These are phyloP conservation scores for Belgica antarctica DNA, from an alignment of 2,888 invertebrate species.

Conservation along the genomic window DNA sequence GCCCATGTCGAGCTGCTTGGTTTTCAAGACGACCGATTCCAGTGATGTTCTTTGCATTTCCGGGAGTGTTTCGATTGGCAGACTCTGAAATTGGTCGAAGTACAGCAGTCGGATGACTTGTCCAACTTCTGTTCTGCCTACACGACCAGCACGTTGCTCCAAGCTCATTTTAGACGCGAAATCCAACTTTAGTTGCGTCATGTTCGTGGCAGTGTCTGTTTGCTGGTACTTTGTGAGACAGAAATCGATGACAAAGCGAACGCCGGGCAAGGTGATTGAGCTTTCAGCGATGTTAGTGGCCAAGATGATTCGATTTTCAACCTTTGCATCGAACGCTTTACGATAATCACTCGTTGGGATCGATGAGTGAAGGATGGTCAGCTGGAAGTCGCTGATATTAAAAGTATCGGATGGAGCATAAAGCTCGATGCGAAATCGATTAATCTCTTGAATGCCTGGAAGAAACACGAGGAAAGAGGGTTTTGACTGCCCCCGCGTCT, in stretches of 20 bases:
- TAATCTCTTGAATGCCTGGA: slow-evolving; percentile 84
- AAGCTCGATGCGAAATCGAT: slow-evolving; percentile 56
- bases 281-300: slow-evolving; percentile 92
- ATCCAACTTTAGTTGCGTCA: slow-evolving; percentile 63
- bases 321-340: slow-evolving; percentile 53
- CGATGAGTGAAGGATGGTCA: slow-evolving; percentile 64
- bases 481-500: slow-evolving; percentile 48
- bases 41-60: slow-evolving; percentile 81
- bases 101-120: slow-evolving; percentile 80
- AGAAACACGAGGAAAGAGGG: slow-evolving; percentile 83
- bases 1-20: slow-evolving; percentile 80
- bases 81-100: slow-evolving; percentile 55
- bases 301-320: slow-evolving; percentile 69
- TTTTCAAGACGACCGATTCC: slow-evolving; percentile 72
- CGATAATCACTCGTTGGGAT: slow-evolving; percentile 71
- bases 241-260: slow-evolving; percentile 87
- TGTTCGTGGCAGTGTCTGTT: slow-evolving; percentile 72
- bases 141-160: slow-evolving; percentile 84
- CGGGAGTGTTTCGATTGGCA: slow-evolving; percentile 63
- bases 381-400: background rate
- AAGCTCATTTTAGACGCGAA: slow-evolving; percentile 93
- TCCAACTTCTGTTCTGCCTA: slow-evolving; percentile 82
- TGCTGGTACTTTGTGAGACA: slow-evolving; percentile 82
- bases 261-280: slow-evolving; percentile 85
- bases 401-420: background rate